Evolutionary conservation across 2,888 invertebrate genomes (phyloP).

Genomic region (Troglohyphantes excavatus): DNA sequence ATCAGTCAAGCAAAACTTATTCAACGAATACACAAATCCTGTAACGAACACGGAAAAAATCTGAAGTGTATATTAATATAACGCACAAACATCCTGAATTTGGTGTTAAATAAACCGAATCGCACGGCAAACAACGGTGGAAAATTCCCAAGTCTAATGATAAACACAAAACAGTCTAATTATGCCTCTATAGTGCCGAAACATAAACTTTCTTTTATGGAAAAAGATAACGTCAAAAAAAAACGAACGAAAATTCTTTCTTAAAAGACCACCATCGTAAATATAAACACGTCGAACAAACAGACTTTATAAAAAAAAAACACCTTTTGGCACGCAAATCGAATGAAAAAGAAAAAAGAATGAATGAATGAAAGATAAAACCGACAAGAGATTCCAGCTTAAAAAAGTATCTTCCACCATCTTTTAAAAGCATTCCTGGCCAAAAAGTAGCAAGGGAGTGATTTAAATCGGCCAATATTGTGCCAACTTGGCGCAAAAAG

Average conservation of each 20-base stretch:
- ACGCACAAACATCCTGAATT: background rate
- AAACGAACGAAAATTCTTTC: background rate
- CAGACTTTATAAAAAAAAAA: background rate
- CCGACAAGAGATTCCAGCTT: background rate
- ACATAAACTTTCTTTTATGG: background rate
- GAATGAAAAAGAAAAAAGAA: constrained; percentile 10
- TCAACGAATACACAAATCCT: background rate
- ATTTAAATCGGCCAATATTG: constrained; percentile 76
- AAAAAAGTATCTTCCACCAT: constrained; percentile 16
- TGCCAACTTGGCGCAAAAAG: constrained; percentile 78
- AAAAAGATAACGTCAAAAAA: constrained; percentile 14
- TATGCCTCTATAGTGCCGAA: background rate
- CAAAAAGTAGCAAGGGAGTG: constrained; percentile 29
- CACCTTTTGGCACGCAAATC: background rate
- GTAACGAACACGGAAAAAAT: background rate
- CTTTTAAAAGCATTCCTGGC: constrained; percentile 59
- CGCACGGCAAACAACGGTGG: background rate
- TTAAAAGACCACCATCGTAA: background rate
- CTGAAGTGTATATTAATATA: background rate
- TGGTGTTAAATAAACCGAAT: constrained; percentile 9
- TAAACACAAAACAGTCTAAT: background rate
- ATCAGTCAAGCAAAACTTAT: background rate
- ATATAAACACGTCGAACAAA: constrained; percentile 1
- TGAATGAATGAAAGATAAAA: constrained; percentile 51
- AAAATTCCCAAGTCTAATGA: background rate